phyloP scores from a whole-genome alignment of 2,888 invertebrate genomes.

The Macaria liturata region DNA sequence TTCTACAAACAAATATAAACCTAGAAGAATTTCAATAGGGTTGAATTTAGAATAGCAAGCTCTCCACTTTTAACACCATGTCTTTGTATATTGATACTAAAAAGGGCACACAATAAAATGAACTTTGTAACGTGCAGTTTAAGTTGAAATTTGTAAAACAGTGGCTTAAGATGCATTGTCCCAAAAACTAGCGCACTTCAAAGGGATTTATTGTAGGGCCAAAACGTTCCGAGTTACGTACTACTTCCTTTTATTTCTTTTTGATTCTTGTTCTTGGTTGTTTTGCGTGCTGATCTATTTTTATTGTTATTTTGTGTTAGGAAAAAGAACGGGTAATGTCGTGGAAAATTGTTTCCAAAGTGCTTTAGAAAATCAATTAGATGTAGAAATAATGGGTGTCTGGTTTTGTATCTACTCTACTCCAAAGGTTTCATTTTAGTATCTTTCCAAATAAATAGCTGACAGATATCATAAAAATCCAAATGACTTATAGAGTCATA shows the following conservation, averaged over 20 bases:
- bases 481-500: too few species aligned
- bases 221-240: conserved; percentile 40
- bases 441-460: too few species aligned
- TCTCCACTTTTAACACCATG: conserved; percentile 1
- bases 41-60: conserved; percentile 10
- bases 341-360: background rate
- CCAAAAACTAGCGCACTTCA: conserved; percentile 30
- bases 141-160: conserved; percentile 13
- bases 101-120: background rate
- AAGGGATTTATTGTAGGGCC: conserved; percentile 42
- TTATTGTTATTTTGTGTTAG: conserved; percentile 22
- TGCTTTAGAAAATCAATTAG: too few species aligned
- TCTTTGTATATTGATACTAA: background rate
- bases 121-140: conserved; percentile 1
- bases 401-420: too few species aligned
- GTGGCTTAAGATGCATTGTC: conserved; percentile 12
- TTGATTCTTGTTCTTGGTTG: conserved; percentile 34
- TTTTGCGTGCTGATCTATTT: conserved; percentile 29
- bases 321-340: conserved; percentile 13
- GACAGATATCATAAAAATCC: too few species aligned
- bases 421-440: too few species aligned
- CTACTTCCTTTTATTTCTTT: conserved; percentile 39
- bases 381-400: too few species aligned
- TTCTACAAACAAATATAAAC: background rate
- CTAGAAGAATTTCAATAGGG: conserved; percentile 1